Conservation (phyloP, 1,140 invertebrate species). For the Babylonia areolata region DNA sequence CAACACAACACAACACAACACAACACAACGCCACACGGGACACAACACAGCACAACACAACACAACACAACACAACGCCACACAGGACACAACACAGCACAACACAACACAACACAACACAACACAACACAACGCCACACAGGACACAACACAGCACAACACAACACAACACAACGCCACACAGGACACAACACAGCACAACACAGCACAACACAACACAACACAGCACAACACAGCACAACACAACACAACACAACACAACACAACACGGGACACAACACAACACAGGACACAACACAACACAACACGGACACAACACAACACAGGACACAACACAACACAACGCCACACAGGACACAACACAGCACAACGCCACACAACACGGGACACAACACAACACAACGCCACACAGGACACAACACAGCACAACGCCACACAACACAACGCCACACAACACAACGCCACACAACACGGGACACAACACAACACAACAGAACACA, state of each 20-base stretch:
- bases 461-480: neutral
- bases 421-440: neutral
- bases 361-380: neutral
- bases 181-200: neutral
- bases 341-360: neutral
- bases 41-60: neutral
- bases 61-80: neutral
- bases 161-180: neutral
- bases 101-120: neutral
- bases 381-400: neutral
- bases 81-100: too few species aligned
- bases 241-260: too few species aligned
- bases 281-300: neutral
- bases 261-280: too few species aligned
- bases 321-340: neutral
- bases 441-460: neutral
- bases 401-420: neutral
- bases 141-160: neutral
- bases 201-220: neutral
- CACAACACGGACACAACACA: neutral
- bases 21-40: neutral
- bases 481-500: neutral
- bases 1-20: neutral
- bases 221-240: too few species aligned
- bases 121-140: neutral